These are phyloP conservation scores for Diuraphis noxia DNA, from an alignment of 1,140 invertebrate genomes.

Conservation along the genomic window DNA sequence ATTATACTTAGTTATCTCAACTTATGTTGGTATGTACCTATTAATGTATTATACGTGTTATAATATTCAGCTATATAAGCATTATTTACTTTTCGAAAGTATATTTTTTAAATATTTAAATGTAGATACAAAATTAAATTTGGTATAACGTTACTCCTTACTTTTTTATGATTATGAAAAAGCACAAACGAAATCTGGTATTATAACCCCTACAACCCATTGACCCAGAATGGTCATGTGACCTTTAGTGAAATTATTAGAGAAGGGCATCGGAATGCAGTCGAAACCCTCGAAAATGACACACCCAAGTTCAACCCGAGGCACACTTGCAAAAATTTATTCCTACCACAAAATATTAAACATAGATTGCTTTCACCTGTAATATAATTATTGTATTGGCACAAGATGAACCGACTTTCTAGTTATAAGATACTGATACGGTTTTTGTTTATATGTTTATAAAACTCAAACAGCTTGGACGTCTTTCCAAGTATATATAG, in stretches of 20 bases:
- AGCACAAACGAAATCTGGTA: background rate
- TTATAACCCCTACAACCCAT: background rate
- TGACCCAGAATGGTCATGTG: slow-evolving; percentile 20
- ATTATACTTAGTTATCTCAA: background rate
- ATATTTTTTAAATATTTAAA: background rate
- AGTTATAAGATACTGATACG: slow-evolving; percentile 36
- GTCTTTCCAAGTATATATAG: background rate
- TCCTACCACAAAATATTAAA: slow-evolving; percentile 46
- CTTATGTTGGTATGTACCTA: background rate
- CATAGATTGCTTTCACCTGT: slow-evolving; percentile 48
- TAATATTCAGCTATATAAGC: background rate
- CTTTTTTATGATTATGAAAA: background rate
- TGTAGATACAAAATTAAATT: background rate
- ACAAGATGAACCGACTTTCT: slow-evolving; percentile 51
- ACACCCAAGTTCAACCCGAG: slow-evolving; percentile 52
- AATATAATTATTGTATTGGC: slow-evolving; percentile 52
- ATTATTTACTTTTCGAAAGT: background rate
- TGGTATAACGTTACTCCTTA: background rate
- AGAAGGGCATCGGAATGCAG: slow-evolving; percentile 41
- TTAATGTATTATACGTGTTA: background rate
- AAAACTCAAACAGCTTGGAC: background rate
- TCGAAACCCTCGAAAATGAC: slow-evolving; percentile 36
- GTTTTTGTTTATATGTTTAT: background rate
- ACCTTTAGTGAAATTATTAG: slow-evolving; percentile 40
- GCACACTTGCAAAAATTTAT: slow-evolving; percentile 41